Percentiles rank a stretch among this genome's conserved stretches.
Evolutionary conservation across 2,797 vertebrate genomes (phyloP).

Genomic region (Hypotaenidia philippensis): DNA sequence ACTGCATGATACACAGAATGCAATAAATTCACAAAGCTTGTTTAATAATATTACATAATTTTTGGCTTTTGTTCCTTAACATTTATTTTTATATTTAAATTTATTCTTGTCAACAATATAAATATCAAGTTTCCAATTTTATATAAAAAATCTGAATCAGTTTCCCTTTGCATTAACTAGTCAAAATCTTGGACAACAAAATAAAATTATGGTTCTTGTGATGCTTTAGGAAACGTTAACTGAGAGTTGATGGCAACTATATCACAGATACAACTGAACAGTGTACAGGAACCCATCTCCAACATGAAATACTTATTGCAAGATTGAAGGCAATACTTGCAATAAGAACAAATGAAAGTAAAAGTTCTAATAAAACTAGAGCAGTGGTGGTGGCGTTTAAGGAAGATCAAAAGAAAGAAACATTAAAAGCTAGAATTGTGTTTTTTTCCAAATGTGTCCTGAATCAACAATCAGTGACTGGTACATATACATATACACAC

Average conservation of each 20-base stretch:
- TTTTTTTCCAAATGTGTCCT: neutral
- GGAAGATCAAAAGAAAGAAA: neutral
- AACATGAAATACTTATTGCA: neutral
- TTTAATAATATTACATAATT: neutral
- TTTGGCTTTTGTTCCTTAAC: neutral
- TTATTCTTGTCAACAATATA: neutral
- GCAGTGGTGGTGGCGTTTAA: neutral
- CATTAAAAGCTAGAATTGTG: neutral
- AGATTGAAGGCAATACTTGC: neutral
- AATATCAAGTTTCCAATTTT: neutral
- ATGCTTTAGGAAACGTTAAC: neutral
- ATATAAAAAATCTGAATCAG: neutral
- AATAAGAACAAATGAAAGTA: neutral
- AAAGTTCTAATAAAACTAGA: neutral
- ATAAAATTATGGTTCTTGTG: neutral
- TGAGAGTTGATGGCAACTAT: neutral
- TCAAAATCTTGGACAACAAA: neutral
- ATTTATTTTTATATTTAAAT: neutral
- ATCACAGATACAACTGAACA: neutral
- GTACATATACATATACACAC: too few relatives aligned
- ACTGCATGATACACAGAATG: neutral
- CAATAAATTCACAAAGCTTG: neutral
- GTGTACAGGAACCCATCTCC: neutral
- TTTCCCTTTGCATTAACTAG: neutral
- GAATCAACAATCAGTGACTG: neutral